Percentiles rank a stretch among this genome's conserved stretches.
Evolutionary conservation across 1,140 invertebrate species (phyloP).

Genomic region (Mycetomoellerius zeteki): DNA sequence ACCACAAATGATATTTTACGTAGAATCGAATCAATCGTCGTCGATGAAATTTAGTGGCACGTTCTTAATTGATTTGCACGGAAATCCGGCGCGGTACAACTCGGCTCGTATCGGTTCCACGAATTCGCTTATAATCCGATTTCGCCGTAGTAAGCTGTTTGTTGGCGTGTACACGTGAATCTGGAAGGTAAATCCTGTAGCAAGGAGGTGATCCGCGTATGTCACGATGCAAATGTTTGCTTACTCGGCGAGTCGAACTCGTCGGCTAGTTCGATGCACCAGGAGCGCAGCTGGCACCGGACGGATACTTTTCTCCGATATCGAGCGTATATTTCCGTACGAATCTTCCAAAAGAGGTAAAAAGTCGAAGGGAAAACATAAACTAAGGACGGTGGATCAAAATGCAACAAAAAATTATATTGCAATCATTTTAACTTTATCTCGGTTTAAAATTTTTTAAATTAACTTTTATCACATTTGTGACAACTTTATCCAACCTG

Average conservation of each 20-base stretch:
- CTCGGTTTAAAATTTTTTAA: background rate
- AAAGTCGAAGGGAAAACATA: background rate
- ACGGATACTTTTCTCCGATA: slow-evolving; percentile 26
- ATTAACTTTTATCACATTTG: background rate
- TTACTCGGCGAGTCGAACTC: slow-evolving; percentile 71
- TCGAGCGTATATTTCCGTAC: slow-evolving; percentile 49
- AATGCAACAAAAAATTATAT: slow-evolving; percentile 1
- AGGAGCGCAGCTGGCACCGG: slow-evolving; percentile 23
- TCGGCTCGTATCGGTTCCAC: slow-evolving; percentile 63
- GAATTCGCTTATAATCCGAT: slow-evolving; percentile 79
- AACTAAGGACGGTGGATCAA: background rate
- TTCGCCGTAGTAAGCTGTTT: slow-evolving; percentile 80
- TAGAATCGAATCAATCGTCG: slow-evolving; percentile 35
- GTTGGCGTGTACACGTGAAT: slow-evolving; percentile 76
- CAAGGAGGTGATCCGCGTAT: slow-evolving; percentile 77
- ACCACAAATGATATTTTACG: background rate
- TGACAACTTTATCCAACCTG: background rate
- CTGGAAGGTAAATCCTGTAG: slow-evolving; percentile 80
- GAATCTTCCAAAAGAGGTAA: background rate
- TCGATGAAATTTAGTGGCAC: slow-evolving; percentile 31
- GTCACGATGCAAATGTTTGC: slow-evolving; percentile 82
- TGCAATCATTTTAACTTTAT: background rate
- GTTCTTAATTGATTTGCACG: slow-evolving; percentile 74
- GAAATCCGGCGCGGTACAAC: slow-evolving; percentile 50
- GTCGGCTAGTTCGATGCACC: slow-evolving; percentile 33